Evolutionary conservation across 2,888 invertebrate genomes (phyloP).

Genomic region (Cerceris ruficornis): DNA sequence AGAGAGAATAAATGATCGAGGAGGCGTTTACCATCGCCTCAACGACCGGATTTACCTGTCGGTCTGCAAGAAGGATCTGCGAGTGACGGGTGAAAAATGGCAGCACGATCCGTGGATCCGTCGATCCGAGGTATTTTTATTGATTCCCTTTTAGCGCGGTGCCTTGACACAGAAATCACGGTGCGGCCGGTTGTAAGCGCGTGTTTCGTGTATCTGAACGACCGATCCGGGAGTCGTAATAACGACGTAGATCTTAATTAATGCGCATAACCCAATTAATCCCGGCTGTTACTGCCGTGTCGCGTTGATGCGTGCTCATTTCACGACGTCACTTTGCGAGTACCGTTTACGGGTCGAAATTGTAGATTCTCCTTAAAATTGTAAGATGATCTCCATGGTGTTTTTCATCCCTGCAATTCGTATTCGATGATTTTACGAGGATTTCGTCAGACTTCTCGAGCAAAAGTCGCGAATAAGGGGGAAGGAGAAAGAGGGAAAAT

Average conservation of each 20-base stretch:
- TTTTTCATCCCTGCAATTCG: no score
- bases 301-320: neutral
- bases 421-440: no score
- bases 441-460: no score
- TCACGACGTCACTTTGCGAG: neutral
- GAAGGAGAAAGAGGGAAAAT: no score
- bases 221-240: constrained; percentile 11
- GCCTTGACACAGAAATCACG: constrained; percentile 51
- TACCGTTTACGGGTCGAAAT: neutral
- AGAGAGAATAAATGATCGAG: no score
- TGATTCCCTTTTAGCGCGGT: constrained; percentile 13
- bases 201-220: neutral
- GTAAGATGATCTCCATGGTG: no score
- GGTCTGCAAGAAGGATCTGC: neutral
- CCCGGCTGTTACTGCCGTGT: neutral
- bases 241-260: constrained; percentile 26
- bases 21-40: no score
- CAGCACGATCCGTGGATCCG: neutral
- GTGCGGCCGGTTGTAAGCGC: neutral
- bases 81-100: constrained; percentile 8
- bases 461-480: no score
- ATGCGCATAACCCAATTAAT: constrained; percentile 39
- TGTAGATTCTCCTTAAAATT: no score
- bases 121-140: constrained; percentile 19
- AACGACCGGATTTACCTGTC: neutral